Conservation (phyloP, 2,888 invertebrate genomes). For the Vandiemenella viatica region DNA sequence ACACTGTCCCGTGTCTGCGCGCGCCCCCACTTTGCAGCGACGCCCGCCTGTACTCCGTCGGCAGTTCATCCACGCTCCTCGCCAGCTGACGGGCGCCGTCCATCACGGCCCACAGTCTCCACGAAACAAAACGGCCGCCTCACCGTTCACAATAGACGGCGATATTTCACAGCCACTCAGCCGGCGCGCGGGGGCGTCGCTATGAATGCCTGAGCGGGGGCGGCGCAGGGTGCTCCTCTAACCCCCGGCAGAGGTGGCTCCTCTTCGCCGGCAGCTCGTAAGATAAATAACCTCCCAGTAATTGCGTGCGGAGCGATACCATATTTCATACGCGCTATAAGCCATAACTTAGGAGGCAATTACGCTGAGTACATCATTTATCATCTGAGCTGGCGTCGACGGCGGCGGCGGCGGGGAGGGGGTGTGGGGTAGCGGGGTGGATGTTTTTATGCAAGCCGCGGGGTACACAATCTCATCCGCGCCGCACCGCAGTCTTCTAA, state of each 20-base stretch:
- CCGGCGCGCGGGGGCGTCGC: background rate
- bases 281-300: constrained; percentile 40
- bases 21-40: too few relatives aligned
- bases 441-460: background rate
- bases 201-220: background rate
- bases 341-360: constrained; percentile 44
- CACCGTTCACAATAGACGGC: constrained; percentile 8
- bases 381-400: constrained; percentile 26
- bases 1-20: too few relatives aligned
- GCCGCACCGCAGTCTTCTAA: too few relatives aligned
- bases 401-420: background rate
- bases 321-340: constrained; percentile 41
- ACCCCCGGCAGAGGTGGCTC: background rate
- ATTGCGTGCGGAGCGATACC: constrained; percentile 41
- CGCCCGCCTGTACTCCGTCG: too few relatives aligned
- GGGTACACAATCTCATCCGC: background rate
- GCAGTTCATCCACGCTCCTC: background rate
- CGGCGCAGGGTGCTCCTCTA: background rate
- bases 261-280: constrained; percentile 14
- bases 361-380: constrained; percentile 43
- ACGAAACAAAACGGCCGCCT: constrained; percentile 11
- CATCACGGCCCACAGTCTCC: constrained; percentile 4
- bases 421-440: background rate
- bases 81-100: constrained; percentile 2
- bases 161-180: constrained; percentile 11